Percentiles rank a stretch among this genome's conserved stretches.
Conservation (phyloP, 2,797 vertebrate genomes). For the Huso huso region DNA sequence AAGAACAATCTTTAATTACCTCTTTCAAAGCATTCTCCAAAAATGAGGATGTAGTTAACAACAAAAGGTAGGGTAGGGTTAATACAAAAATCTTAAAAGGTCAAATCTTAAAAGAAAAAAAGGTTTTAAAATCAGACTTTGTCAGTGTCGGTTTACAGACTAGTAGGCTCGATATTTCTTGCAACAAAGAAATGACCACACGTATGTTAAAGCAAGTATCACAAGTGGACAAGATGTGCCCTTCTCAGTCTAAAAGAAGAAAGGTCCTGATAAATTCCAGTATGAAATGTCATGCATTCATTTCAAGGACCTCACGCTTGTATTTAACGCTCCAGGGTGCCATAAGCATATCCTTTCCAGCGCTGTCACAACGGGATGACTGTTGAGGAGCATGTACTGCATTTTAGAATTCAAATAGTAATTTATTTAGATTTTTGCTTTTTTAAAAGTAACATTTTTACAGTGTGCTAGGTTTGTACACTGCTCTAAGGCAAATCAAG, state of each 20-base stretch:
- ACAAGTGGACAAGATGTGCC: neutral
- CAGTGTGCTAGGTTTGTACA: slow-evolving; percentile 41
- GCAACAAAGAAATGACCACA: slow-evolving; percentile 4
- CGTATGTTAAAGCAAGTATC: neutral
- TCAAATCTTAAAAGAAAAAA: slow-evolving; percentile 1
- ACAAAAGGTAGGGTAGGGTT: slow-evolving; percentile 4
- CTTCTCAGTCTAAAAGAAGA: neutral
- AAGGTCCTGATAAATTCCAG: neutral
- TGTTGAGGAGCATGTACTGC: slow-evolving; percentile 13
- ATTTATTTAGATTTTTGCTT: slow-evolving; percentile 26
- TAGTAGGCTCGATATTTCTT: neutral
- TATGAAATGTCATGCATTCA: neutral
- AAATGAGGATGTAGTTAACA: slow-evolving; percentile 6
- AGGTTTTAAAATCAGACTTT: neutral
- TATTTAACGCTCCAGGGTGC: neutral
- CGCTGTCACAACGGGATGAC: neutral
- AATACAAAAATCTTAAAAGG: neutral
- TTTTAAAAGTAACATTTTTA: slow-evolving; percentile 31
- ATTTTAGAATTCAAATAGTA: slow-evolving; percentile 26
- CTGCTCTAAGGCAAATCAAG: slow-evolving; percentile 30
- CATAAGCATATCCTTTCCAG: neutral
- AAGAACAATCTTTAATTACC: slow-evolving; percentile 8
- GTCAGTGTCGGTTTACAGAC: neutral
- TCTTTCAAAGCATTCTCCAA: slow-evolving; percentile 6
- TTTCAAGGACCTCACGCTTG: neutral